A percentile compares a stretch with the other conserved stretches of the same genome.
These are phyloP conservation scores for Urocolius indicus DNA, from an alignment of 2,113 vertebrate genomes.

Conservation along the genomic window DNA sequence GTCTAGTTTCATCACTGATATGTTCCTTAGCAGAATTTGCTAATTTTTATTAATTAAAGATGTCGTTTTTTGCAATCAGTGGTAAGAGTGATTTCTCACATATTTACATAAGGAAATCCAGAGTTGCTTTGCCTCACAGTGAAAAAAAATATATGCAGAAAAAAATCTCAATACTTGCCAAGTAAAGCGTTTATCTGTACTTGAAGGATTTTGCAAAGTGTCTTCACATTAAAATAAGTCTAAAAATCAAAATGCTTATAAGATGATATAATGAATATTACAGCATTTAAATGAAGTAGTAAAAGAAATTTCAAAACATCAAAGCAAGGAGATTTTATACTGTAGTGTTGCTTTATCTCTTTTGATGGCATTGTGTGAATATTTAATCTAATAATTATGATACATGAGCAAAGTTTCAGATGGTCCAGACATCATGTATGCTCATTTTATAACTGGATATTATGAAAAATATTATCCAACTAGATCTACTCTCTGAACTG, in stretches of 20 bases:
- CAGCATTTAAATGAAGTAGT: neutral
- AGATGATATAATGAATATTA: neutral
- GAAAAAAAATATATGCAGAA: neutral
- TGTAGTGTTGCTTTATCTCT: neutral
- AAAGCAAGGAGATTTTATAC: neutral
- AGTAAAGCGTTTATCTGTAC: neutral
- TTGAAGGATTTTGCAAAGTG: neutral
- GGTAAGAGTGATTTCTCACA: neutral
- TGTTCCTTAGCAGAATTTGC: neutral
- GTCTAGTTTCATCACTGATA: neutral
- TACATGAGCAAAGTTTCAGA: neutral
- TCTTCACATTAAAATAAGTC: neutral
- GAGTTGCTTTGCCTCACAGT: neutral
- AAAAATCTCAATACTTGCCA: neutral
- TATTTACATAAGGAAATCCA: slow-evolving; percentile 11
- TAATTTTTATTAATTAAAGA: slow-evolving; percentile 39
- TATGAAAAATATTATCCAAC: neutral
- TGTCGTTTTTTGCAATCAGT: neutral
- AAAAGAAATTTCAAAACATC: slow-evolving; percentile 22
- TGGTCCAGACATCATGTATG: neutral
- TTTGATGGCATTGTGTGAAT: neutral
- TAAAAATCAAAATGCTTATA: neutral
- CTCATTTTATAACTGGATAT: neutral
- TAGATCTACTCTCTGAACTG: neutral
- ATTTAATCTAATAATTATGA: neutral